phyloP scores from a whole-genome alignment of 2,797 vertebrate genomes.

The Melanotaenia pygmaea region DNA sequence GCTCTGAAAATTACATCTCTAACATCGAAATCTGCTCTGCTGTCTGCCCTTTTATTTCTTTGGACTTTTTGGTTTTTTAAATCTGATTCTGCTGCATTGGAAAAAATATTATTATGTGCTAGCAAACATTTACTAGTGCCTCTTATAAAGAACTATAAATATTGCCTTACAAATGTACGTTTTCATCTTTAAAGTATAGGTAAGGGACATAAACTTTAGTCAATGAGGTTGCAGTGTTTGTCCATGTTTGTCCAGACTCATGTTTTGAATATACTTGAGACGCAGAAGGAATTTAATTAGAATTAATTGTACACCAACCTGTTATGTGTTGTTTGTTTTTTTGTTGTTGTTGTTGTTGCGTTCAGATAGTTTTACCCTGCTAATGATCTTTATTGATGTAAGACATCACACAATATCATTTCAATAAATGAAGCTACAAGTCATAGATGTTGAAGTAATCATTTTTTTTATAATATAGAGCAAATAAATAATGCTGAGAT shows the following conservation, averaged over 20 bases:
- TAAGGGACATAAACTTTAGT: too few species aligned
- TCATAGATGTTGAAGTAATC: too few species aligned
- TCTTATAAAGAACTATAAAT: not conserved
- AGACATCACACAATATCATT: too few species aligned
- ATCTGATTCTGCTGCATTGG: not conserved
- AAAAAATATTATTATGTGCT: not conserved
- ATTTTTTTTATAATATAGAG: too few species aligned
- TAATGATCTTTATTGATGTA: too few species aligned
- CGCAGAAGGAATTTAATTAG: not conserved
- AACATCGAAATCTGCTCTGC: not conserved
- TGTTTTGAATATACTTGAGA: not conserved
- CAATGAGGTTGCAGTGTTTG: not conserved
- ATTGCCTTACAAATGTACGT: not conserved
- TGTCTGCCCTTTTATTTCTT: not conserved
- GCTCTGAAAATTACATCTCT: not conserved
- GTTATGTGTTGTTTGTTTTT: not conserved
- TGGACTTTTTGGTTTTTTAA: not conserved
- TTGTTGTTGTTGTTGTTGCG: too few species aligned
- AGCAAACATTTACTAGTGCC: too few species aligned
- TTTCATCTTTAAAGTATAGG: not conserved
- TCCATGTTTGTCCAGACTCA: not conserved
- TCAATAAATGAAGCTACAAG: too few species aligned
- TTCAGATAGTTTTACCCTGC: too few species aligned
- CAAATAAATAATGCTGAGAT: too few species aligned
- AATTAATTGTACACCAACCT: not conserved